phyloP scores from a whole-genome alignment of 2,113 vertebrate genomes.

The Microtus montanus region DNA sequence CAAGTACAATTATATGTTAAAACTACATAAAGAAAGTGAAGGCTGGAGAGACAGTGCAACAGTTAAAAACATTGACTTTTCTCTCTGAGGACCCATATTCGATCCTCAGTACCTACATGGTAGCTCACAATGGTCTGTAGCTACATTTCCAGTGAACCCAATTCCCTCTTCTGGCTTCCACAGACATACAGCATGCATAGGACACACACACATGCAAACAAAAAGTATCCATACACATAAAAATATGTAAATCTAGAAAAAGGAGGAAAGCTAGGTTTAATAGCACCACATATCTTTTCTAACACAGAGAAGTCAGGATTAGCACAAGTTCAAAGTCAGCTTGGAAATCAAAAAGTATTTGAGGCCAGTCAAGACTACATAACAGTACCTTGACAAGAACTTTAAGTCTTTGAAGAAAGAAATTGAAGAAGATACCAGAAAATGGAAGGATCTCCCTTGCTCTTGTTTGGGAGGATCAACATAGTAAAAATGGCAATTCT shows the following conservation, averaged over 20 bases:
- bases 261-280: background rate
- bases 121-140: background rate
- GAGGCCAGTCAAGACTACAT: background rate
- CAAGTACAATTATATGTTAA: constrained; percentile 37
- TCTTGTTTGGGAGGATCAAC: too few species aligned
- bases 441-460: too few species aligned
- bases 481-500: too few species aligned
- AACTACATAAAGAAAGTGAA: background rate
- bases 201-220: background rate
- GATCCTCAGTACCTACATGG: too few species aligned
- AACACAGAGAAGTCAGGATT: background rate
- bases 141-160: background rate
- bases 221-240: background rate
- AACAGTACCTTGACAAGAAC: background rate
- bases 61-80: background rate
- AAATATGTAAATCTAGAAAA: background rate
- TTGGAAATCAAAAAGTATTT: background rate
- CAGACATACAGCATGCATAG: background rate
- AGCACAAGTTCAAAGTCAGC: background rate
- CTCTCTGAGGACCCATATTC: background rate
- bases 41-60: background rate
- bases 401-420: too few species aligned
- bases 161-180: background rate
- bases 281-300: background rate
- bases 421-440: too few species aligned